Conservation (phyloP, 2,797 vertebrate species). For the Chaunax sp. region DNA sequence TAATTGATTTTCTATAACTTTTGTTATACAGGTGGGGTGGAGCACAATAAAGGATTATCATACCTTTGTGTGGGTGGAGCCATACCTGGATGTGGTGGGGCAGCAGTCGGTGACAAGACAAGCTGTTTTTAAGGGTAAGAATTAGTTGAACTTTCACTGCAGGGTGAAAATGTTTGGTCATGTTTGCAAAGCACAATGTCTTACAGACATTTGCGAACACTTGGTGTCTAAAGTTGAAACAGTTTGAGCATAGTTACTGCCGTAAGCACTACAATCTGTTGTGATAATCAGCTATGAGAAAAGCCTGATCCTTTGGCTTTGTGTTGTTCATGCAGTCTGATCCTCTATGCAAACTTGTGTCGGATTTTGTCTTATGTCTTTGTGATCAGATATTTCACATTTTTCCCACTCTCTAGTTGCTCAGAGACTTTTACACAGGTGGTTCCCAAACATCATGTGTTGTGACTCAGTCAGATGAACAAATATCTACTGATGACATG, state of each 20-base stretch:
- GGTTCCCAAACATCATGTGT: too few relatives aligned
- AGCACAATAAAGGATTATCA: constrained; percentile 88
- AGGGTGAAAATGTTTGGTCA: not conserved
- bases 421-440: too few relatives aligned
- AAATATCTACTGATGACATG: too few relatives aligned
- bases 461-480: too few relatives aligned
- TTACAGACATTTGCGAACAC: too few relatives aligned
- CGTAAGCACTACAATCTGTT: not conserved
- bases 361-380: too few relatives aligned
- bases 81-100: constrained; percentile 42
- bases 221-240: constrained; percentile 29
- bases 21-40: constrained; percentile 90
- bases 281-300: not conserved
- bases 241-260: not conserved
- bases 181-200: too few relatives aligned
- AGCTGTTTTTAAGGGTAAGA: constrained; percentile 88
- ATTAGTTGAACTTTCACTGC: constrained; percentile 2
- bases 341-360: too few relatives aligned
- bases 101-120: constrained; percentile 60
- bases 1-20: not conserved
- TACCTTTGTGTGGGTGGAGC: constrained; percentile 89
- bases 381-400: too few relatives aligned
- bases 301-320: constrained; percentile 1
- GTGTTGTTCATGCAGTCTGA: not conserved
- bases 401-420: too few relatives aligned